Evolutionary conservation across 2,888 invertebrate genomes (phyloP), one percentile per base, ranked within the genome.

Genomic region (Zaprionus bogoriensis): DNA sequence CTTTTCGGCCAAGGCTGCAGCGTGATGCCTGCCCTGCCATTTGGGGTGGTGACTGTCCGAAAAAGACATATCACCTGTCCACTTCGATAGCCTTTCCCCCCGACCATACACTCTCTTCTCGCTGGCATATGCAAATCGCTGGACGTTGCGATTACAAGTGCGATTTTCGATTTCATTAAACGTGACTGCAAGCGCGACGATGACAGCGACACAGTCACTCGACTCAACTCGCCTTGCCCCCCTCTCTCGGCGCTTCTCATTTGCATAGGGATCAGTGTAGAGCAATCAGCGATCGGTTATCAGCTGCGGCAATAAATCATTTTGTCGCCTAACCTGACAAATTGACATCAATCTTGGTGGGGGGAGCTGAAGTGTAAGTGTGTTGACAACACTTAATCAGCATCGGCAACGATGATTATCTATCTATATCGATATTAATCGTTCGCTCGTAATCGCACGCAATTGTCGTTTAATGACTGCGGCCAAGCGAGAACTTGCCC

Each of bases 321-420:
- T 84, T 79, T 84, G 79, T 79, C 79, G 67, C 79, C 81, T 51
- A 44, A 62, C 39, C 74, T 66, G 82, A 79, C 82, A 72, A 77
- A 82, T 80, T 81, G 69, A 48, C 79, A 85, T 85, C 85, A 82
- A 81, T 81, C 80, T 85, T 72, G 72, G 14, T 2, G 30, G 32
- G 32, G 17, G 32, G 7, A 14, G 32, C 32, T n/a, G n/a, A n/a
- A n/a, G n/a, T n/a, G n/a, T n/a, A n/a, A 50, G 44, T 74, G 57
- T 69, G 72, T 75, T 64, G 75, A 74, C 68, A 66, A 14, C 47
- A 47, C 14, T 57, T 58, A 71, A 71, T 74, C 68, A 47, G 50
- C 63, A 30, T 23, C 44, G 28, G n/a, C n/a, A n/a, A n/a, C n/a
- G n/a, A n/a, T n/a, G n/a, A 41, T 39, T 55, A 38, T 12, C 9